A percentile compares a stretch with the other conserved stretches of the same genome.
phyloP scores from a whole-genome alignment of 2,797 vertebrate species.

The Cryptoblepharus egeriae region DNA sequence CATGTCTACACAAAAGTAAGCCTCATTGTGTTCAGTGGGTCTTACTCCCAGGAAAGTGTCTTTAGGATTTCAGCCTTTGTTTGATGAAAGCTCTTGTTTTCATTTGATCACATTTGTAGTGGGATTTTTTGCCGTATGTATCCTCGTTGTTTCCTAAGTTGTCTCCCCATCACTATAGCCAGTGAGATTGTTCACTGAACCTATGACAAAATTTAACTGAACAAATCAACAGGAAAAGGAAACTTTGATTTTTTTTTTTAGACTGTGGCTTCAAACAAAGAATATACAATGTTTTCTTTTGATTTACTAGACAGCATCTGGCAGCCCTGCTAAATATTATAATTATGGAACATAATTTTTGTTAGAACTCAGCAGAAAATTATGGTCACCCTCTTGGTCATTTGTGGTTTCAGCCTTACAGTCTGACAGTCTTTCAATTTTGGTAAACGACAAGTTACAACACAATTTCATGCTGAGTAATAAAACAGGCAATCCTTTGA shows the following conservation, averaged over 20 bases:
- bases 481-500: constrained; percentile 10
- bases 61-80: too few species aligned
- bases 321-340: background rate
- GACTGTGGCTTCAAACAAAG: background rate
- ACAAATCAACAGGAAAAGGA: background rate
- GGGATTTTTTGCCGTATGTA: too few species aligned
- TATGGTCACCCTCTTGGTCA: background rate
- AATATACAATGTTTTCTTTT: background rate
- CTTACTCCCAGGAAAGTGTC: too few species aligned
- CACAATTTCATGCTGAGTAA: background rate
- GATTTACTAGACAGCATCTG: background rate
- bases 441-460: constrained; percentile 12
- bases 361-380: background rate
- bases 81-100: too few species aligned
- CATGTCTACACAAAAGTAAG: too few species aligned
- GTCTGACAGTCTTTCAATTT: background rate
- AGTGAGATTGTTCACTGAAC: too few species aligned
- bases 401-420: background rate
- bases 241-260: background rate
- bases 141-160: too few species aligned
- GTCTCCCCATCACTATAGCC: too few species aligned
- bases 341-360: background rate
- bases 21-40: too few species aligned
- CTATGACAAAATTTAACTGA: background rate
- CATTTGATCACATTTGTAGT: too few species aligned